phyloP scores from a whole-genome alignment of 2,797 vertebrate genomes.

The Argentina silus region DNA sequence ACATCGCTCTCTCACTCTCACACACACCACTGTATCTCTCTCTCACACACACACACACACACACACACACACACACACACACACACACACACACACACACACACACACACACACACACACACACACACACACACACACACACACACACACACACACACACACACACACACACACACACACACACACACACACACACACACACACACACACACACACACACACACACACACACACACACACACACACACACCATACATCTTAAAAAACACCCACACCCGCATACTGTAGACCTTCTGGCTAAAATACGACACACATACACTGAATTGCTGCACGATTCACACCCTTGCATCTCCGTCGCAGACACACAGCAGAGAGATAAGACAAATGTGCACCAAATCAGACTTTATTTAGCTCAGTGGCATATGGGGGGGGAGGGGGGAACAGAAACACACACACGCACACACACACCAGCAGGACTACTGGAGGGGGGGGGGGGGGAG shows the following conservation, averaged over 20 bases:
- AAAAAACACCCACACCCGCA: conserved; percentile 45
- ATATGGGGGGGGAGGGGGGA: conserved; percentile 69
- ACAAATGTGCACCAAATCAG: conserved; percentile 80
- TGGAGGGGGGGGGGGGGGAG: conserved; percentile 62
- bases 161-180: conserved; percentile 46
- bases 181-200: conserved; percentile 53
- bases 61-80: conserved; percentile 56
- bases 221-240: conserved; percentile 48
- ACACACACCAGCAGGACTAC: conserved; percentile 73
- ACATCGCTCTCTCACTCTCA: conserved; percentile 44
- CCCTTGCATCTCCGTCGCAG: conserved; percentile 51
- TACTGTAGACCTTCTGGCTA: neutral
- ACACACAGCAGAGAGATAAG: conserved; percentile 65
- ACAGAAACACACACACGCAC: conserved; percentile 75
- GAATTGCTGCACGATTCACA: conserved; percentile 62
- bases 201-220: conserved; percentile 40
- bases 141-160: conserved; percentile 40
- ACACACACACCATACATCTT: conserved; percentile 37
- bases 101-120: conserved; percentile 47
- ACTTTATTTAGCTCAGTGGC: conserved; percentile 87
- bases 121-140: conserved; percentile 53
- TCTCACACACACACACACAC: conserved; percentile 36
- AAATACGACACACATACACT: conserved; percentile 49
- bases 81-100: conserved; percentile 40
- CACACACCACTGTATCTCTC: conserved; percentile 28